Percentiles rank a stretch among this genome's conserved stretches.
These are phyloP conservation scores for Centropus bengalensis DNA, from an alignment of 2,113 vertebrate species.

Conservation along the genomic window DNA sequence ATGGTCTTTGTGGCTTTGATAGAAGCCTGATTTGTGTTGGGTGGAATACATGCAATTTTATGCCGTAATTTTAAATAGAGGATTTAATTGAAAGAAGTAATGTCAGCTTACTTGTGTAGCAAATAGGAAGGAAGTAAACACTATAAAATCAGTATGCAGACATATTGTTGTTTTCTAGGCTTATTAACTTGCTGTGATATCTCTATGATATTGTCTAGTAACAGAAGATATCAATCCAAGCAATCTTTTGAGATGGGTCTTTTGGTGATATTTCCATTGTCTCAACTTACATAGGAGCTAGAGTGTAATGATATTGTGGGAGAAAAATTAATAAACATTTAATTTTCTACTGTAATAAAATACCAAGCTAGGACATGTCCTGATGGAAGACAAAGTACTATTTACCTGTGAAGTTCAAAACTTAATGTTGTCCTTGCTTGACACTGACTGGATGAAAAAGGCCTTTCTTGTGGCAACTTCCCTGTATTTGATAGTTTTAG, in stretches of 20 bases:
- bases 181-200: not conserved
- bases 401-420: not conserved
- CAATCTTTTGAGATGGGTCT: not conserved
- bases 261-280: not conserved
- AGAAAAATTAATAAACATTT: not conserved
- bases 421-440: not conserved
- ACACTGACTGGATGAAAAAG: not conserved
- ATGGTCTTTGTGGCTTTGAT: not conserved
- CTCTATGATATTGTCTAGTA: not conserved
- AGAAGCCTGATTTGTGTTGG: not conserved
- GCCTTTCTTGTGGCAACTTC: not conserved
- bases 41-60: slow-evolving; percentile 29
- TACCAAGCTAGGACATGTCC: not conserved
- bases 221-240: not conserved
- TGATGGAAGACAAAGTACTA: not conserved
- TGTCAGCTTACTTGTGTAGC: not conserved
- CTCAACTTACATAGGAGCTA: not conserved
- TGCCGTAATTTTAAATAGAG: not conserved
- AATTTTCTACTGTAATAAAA: not conserved
- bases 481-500: not conserved
- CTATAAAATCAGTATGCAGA: not conserved
- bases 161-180: not conserved
- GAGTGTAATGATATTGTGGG: not conserved
- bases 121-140: slow-evolving; percentile 7
- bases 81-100: slow-evolving; percentile 32